These are phyloP conservation scores for Agapornis roseicollis DNA, from an alignment of 2,113 vertebrate genomes.

Conservation along the genomic window DNA sequence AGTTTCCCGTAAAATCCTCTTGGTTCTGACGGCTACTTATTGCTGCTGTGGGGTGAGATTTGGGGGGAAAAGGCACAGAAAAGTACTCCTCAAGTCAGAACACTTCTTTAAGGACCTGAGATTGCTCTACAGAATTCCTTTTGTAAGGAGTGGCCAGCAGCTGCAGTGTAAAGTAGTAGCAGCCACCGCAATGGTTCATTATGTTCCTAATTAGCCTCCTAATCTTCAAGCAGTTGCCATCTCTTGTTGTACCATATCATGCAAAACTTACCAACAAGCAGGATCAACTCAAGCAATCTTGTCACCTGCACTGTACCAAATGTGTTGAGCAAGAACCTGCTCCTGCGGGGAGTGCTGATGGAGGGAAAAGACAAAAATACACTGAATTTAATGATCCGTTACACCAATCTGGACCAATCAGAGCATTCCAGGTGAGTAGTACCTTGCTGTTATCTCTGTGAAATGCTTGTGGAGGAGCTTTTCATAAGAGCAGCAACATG, in stretches of 20 bases:
- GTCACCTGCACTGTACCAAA: conserved; percentile 86
- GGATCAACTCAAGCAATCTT: conserved; percentile 82
- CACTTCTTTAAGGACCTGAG: background rate
- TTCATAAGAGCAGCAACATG: fast-evolving
- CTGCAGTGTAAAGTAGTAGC: background rate
- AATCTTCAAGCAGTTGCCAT: conserved; percentile 78
- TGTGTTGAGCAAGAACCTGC: conserved; percentile 69
- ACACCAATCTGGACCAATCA: background rate
- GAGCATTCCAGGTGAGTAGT: background rate
- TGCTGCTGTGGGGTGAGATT: background rate
- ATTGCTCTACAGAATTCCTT: background rate
- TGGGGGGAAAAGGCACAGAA: background rate
- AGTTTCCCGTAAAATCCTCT: background rate
- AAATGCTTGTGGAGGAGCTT: background rate
- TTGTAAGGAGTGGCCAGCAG: background rate
- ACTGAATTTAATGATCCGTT: background rate
- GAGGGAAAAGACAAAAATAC: conserved; percentile 75
- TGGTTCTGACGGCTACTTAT: background rate
- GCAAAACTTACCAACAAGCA: conserved; percentile 73
- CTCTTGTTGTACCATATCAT: conserved; percentile 79
- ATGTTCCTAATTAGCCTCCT: conserved; percentile 33
- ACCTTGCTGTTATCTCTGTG: background rate
- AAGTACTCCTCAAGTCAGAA: background rate
- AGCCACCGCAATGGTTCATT: background rate
- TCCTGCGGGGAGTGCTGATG: conserved; percentile 67